phyloP scores from a whole-genome alignment of 2,113 vertebrate genomes.

The Boulengerochromis microlepis region DNA sequence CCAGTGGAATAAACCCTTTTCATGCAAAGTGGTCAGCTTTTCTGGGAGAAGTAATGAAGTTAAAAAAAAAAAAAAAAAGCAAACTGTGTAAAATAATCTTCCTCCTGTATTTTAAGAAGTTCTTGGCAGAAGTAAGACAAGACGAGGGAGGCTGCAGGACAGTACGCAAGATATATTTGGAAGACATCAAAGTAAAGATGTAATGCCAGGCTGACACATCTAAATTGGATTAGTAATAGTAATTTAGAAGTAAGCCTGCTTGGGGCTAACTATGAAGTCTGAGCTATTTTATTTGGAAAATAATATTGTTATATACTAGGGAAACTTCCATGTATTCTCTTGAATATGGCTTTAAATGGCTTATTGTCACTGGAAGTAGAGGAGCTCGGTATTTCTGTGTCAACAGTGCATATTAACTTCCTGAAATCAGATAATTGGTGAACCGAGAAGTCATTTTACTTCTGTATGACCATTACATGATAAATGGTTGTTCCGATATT shows the following conservation, averaged over 20 bases:
- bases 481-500: neutral
- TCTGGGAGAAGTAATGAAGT: neutral
- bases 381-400: neutral
- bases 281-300: neutral
- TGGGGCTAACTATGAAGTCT: neutral
- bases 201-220: neutral
- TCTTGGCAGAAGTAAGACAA: neutral
- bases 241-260: neutral
- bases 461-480: neutral
- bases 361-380: neutral
- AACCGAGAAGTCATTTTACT: neutral
- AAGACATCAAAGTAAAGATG: neutral
- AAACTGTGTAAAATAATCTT: neutral
- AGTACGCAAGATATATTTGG: neutral
- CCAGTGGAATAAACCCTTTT: neutral
- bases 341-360: neutral
- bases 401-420: fast-evolving
- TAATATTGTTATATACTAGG: neutral
- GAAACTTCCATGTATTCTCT: neutral
- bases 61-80: neutral
- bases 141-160: neutral
- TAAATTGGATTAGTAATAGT: conserved; percentile 1
- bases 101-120: neutral
- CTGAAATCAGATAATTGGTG: neutral
- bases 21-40: neutral